phyloP scores from a whole-genome alignment of 2,797 vertebrate species.

The Odontamblyopus lacepedii region DNA sequence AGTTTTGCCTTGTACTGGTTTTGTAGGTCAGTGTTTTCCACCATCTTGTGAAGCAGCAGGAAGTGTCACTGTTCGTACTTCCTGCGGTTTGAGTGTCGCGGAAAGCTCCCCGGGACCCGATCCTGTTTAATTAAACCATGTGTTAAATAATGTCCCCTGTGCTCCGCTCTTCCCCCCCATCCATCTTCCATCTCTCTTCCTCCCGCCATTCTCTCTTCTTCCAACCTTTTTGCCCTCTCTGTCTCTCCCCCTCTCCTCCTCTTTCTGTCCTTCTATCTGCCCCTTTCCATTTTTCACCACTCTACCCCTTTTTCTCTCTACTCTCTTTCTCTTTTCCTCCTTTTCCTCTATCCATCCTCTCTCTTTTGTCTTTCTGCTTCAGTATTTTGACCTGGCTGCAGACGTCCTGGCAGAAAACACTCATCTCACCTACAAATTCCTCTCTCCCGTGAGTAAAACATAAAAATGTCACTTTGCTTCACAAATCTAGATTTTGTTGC shows the following conservation, averaged over 20 bases:
- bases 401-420: conserved; percentile 95
- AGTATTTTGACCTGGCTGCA: conserved; percentile 94
- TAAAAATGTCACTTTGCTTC: no score
- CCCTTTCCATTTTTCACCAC: no score
- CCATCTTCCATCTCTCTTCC: no score
- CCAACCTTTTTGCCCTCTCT: no score
- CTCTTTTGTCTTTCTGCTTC: conserved; percentile 40
- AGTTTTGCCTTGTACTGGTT: neutral
- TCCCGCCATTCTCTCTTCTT: no score
- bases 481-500: neutral
- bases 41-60: conserved; percentile 9
- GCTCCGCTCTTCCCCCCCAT: neutral
- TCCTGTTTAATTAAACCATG: conserved; percentile 43
- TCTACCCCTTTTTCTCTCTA: no score
- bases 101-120: conserved; percentile 10
- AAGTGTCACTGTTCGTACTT: neutral
- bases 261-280: no score
- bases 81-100: conserved; percentile 12
- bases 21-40: conserved; percentile 35
- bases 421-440: conserved; percentile 92
- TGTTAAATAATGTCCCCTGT: conserved; percentile 44
- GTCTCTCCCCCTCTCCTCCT: no score
- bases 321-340: no score
- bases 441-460: conserved; percentile 71
- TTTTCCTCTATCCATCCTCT: no score